phyloP scores from a whole-genome alignment of 2,113 vertebrate genomes.

The Spea multiplicata region DNA sequence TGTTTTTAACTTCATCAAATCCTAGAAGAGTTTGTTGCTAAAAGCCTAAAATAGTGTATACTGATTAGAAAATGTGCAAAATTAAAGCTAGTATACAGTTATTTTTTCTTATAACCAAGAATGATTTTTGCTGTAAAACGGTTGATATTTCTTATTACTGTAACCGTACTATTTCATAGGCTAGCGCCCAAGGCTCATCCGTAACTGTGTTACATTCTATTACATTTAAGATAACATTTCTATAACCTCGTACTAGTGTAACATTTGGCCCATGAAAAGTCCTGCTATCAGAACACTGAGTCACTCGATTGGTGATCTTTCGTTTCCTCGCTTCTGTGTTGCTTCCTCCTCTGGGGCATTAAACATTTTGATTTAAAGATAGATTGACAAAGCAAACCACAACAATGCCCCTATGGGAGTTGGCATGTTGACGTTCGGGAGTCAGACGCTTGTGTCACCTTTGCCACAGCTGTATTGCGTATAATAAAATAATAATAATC shows the following conservation, averaged over 20 bases:
- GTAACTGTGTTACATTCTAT: background rate
- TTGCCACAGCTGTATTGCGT: background rate
- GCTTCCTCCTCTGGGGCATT: background rate
- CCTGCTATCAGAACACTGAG: background rate
- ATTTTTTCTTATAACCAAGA: too few species aligned
- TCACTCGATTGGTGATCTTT: background rate
- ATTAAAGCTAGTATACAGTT: background rate
- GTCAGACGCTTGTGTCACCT: background rate
- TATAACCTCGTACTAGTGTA: background rate
- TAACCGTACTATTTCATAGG: background rate
- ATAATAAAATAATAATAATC: background rate
- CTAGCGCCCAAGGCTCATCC: background rate
- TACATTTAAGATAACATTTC: background rate
- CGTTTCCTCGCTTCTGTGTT: background rate
- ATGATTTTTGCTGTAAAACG: too few species aligned
- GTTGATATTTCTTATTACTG: background rate
- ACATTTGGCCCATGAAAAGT: background rate
- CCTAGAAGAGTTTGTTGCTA: too few species aligned
- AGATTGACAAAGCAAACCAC: slow-evolving; percentile 6
- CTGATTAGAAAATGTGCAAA: background rate
- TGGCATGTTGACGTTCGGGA: background rate
- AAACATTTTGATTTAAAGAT: background rate
- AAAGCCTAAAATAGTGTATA: too few species aligned
- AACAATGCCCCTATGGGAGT: background rate
- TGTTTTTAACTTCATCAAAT: too few species aligned